Conservation (phyloP, 2,888 invertebrate genomes). For the Folsomia manolachei region DNA sequence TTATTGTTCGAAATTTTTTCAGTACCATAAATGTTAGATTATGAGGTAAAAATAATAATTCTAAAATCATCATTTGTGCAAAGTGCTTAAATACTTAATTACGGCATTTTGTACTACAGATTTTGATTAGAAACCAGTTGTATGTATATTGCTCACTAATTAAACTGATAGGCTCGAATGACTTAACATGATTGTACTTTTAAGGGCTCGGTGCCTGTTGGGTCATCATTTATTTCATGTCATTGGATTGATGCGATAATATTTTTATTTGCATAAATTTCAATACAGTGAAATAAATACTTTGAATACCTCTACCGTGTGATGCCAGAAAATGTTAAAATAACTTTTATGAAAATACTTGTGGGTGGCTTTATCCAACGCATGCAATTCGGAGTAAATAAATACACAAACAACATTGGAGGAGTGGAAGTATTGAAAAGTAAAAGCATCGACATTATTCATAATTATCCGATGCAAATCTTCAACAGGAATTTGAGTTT, state of each 20-base stretch:
- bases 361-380: neutral
- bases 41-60: too few species aligned
- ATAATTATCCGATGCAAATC: neutral
- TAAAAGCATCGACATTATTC: neutral
- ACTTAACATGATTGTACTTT: neutral
- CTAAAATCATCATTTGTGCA: too few species aligned
- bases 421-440: neutral
- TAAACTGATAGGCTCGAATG: neutral
- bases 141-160: neutral
- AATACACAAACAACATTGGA: neutral
- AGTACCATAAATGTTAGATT: neutral
- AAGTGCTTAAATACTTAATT: too few species aligned
- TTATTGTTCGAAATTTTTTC: neutral
- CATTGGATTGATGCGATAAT: neutral
- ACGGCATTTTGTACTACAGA: too few species aligned
- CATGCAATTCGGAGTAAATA: neutral
- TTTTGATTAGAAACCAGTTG: neutral
- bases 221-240: neutral
- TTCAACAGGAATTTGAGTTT: neutral
- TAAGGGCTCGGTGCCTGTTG: too few species aligned
- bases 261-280: neutral
- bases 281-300: neutral
- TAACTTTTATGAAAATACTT: too few species aligned
- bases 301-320: too few species aligned
- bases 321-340: too few species aligned